Evolutionary conservation across 2,113 vertebrate species (phyloP).

Genomic region (Anser brachyrhynchus): DNA sequence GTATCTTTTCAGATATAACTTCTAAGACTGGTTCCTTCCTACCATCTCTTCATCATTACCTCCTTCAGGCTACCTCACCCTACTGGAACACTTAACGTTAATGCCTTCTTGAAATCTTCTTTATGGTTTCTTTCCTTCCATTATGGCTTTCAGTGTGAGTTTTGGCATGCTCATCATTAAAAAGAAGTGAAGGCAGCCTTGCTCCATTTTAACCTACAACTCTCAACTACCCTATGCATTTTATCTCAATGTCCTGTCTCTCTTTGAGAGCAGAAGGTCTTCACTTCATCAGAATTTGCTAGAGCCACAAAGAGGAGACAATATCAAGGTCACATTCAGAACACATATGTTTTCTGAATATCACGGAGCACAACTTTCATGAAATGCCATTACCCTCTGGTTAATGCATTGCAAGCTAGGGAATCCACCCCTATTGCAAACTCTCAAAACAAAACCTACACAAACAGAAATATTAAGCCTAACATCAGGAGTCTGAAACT

Average conservation of each 20-base stretch:
- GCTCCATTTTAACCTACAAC: not conserved
- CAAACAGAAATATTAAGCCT: not conserved
- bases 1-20: not conserved
- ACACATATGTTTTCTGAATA: not conserved
- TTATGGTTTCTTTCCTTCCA: not conserved
- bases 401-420: not conserved
- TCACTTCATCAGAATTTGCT: not conserved
- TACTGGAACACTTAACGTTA: not conserved
- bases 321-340: rapidly evolving
- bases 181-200: not conserved
- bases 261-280: not conserved
- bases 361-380: not conserved
- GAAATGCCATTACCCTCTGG: not conserved
- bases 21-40: not conserved
- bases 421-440: not conserved
- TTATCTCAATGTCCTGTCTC: not conserved
- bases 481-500: not conserved
- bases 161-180: not conserved
- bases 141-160: not conserved
- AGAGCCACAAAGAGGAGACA: not conserved
- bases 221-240: not conserved
- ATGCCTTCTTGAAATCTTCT: not conserved
- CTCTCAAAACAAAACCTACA: not conserved
- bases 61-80: not conserved
- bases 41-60: not conserved